Evolutionary conservation across 1,140 invertebrate species (phyloP), one percentile per base, ranked within the genome.

Genomic region (Drosophila albomicans): DNA sequence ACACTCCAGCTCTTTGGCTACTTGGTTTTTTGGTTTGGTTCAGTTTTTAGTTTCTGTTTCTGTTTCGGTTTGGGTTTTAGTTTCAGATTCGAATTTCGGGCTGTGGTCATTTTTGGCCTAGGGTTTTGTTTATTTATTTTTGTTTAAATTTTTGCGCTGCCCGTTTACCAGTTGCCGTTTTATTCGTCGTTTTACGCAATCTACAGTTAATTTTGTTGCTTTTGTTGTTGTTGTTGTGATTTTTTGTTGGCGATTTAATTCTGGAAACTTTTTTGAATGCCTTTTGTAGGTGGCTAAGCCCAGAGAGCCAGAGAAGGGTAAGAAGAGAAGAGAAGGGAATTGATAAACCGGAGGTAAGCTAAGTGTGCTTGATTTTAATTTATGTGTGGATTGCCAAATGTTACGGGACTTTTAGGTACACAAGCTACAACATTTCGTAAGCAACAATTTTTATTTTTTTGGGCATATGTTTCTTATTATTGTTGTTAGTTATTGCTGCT

Each of bases 111-210:
- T 48, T 62, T 46, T 46, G 25, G 8, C 30, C 52, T 62, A 85
- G 85, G 81, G 81, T 84, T 84, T 84, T 80, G 61, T 84, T 80
- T 84, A 74, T 78, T 78, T 73, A 49, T 73, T 84, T 79, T 59
- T 66, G 63, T 67, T 61, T 54, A 30, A 28, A 38, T 69, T 75
- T 49, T 61, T 68, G 69, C 16, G 13, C 16, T 45, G 10, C 79
- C n/a, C 49, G 62, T 25, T 51, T 49, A 35, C 49, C 61, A 43
- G 54, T 76, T 70, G 48, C 51, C 61, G 48, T 64, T 64, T 52
- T 38, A 16, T 54, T 59, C 15, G 20, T 35, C 63, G 15, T 56
- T 85, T 85, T 85, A 85, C 78, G 82, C 78, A 85, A 85, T 85
- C 78, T 61, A 72, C 78, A 85, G 82, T 85, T 79, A 79, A 75